These are phyloP conservation scores for Bos indicus DNA, from an alignment of 2,113 vertebrate genomes.

Conservation along the genomic window DNA sequence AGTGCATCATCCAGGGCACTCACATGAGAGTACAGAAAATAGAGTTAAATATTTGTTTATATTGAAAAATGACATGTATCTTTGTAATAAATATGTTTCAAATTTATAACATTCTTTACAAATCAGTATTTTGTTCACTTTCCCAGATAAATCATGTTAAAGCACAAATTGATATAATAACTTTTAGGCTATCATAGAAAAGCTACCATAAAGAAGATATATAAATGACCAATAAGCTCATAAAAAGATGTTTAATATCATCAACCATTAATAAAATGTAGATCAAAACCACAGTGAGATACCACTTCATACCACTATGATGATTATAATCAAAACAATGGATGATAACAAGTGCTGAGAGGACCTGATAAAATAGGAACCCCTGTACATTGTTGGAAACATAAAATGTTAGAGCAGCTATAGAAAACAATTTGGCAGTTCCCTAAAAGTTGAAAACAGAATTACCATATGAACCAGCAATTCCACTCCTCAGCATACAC, in stretches of 20 bases:
- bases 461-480: neutral
- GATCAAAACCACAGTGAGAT: neutral
- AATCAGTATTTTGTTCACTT: constrained; percentile 19
- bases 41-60: neutral
- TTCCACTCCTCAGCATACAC: neutral
- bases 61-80: neutral
- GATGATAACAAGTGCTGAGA: neutral
- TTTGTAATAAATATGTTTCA: constrained; percentile 23
- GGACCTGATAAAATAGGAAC: neutral
- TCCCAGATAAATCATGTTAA: neutral
- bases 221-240: neutral
- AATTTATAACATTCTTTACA: constrained; percentile 15
- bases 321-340: neutral
- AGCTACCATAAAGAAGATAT: neutral
- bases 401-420: neutral
- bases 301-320: neutral
- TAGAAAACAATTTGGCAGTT: neutral
- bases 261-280: neutral
- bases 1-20: neutral
- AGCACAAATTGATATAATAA: neutral
- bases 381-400: neutral
- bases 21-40: neutral
- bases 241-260: neutral
- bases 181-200: neutral
- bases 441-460: neutral